These are phyloP conservation scores for Melanchra persicariae DNA, from an alignment of 2,888 invertebrate species.

Conservation along the genomic window DNA sequence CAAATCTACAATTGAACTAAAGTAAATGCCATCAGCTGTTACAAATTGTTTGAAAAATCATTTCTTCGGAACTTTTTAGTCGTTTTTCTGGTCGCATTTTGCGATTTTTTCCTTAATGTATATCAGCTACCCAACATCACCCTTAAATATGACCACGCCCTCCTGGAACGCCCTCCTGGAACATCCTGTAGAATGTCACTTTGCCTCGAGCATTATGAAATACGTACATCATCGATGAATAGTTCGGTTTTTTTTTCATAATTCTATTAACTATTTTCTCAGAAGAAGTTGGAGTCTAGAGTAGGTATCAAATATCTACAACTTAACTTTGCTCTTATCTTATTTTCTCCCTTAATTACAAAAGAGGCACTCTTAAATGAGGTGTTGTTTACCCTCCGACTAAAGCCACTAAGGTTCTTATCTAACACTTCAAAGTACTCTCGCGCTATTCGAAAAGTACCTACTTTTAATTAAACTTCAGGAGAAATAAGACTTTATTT, in stretches of 20 bases:
- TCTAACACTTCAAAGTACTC: slow-evolving; percentile 46
- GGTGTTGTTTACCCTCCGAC: slow-evolving; percentile 55
- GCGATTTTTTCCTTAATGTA: too few species aligned
- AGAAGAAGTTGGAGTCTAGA: not conserved
- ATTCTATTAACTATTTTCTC: not conserved
- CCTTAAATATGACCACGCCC: too few species aligned
- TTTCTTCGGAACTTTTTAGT: too few species aligned
- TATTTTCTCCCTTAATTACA: slow-evolving; percentile 42
- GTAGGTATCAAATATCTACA: slow-evolving; percentile 4
- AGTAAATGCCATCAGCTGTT: too few species aligned
- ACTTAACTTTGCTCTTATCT: not conserved
- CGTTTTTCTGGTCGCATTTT: too few species aligned
- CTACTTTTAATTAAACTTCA: slow-evolving; percentile 54
- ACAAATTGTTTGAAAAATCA: too few species aligned
- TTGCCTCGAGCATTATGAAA: too few species aligned
- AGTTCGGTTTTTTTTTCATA: too few species aligned
- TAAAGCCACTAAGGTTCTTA: slow-evolving; percentile 42
- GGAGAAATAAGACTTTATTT: slow-evolving; percentile 13
- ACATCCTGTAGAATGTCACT: not conserved
- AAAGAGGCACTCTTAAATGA: slow-evolving; percentile 11
- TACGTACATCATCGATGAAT: too few species aligned
- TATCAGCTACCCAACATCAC: too few species aligned
- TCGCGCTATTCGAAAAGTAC: slow-evolving; percentile 25
- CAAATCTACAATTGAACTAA: too few species aligned
- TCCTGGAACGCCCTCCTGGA: too few species aligned